Percentiles rank a stretch among this genome's conserved stretches.
Evolutionary conservation across 2,797 vertebrate species (phyloP).

Genomic region (Danio kyathit): DNA sequence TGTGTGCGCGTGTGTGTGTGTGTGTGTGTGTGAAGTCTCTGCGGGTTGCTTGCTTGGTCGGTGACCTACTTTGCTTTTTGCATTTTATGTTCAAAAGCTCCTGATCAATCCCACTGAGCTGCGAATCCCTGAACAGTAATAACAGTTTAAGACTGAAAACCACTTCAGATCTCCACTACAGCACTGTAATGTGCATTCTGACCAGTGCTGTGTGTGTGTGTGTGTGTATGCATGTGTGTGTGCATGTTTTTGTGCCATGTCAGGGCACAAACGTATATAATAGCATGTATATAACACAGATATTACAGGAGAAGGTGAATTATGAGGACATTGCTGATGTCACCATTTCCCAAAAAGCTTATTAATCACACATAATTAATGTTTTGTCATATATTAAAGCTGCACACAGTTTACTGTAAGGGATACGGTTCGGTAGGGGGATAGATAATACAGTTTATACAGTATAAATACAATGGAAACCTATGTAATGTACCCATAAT

Average conservation of each 20-base stretch:
- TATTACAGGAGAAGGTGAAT: too few species aligned
- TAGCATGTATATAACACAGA: too few species aligned
- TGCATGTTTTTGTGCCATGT: not conserved
- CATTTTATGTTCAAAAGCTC: constrained; percentile 25
- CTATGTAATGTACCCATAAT: too few species aligned
- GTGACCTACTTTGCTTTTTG: constrained; percentile 39
- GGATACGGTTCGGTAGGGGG: too few species aligned
- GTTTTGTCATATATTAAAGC: too few species aligned
- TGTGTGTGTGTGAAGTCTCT: constrained; percentile 2
- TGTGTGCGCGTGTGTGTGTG: not conserved
- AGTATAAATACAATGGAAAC: too few species aligned
- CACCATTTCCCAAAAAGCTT: too few species aligned
- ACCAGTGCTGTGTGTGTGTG: not conserved
- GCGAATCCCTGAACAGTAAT: not conserved
- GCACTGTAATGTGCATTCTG: not conserved
- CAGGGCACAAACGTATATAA: too few species aligned
- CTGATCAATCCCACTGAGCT: constrained; percentile 15
- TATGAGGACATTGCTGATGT: too few species aligned
- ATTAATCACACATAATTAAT: too few species aligned
- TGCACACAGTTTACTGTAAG: too few species aligned
- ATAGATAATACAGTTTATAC: too few species aligned
- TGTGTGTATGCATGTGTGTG: not conserved
- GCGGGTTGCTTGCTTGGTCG: not conserved
- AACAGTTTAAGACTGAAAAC: constrained; percentile 23
- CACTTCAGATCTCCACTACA: not conserved